Conservation (phyloP, 92 coral and sea anemone genomes). For the Heteractis magnifica region DNA sequence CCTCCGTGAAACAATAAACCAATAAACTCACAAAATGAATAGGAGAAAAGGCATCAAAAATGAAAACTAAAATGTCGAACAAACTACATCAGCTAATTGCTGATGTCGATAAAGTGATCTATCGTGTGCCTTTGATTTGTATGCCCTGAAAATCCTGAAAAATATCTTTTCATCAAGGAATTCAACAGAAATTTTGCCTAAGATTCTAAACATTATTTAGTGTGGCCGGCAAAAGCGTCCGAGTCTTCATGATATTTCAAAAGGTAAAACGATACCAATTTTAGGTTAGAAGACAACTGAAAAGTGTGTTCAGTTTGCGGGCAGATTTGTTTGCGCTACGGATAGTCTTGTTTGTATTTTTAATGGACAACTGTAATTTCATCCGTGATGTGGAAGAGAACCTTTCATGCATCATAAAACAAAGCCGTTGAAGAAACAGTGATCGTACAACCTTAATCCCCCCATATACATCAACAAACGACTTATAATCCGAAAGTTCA, state of each 20-base stretch:
- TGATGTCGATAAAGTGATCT: neutral
- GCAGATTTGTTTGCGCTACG: slow-evolving; percentile 41
- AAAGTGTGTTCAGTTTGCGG: slow-evolving; percentile 45
- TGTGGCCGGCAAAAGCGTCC: neutral
- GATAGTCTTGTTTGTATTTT: slow-evolving; percentile 47
- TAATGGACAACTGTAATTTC: slow-evolving; percentile 52
- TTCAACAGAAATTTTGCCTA: neutral
- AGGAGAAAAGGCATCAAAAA: slow-evolving; percentile 13
- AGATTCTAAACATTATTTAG: neutral
- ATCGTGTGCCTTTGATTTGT: neutral
- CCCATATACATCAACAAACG: slow-evolving; percentile 33
- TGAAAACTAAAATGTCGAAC: slow-evolving; percentile 4
- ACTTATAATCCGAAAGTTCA: slow-evolving; percentile 26
- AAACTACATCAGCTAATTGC: slow-evolving; percentile 16
- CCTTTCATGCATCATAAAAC: slow-evolving; percentile 38
- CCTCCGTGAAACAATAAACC: slow-evolving; percentile 13
- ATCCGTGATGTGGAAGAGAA: slow-evolving; percentile 36
- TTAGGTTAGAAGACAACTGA: slow-evolving; percentile 5
- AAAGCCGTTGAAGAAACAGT: slow-evolving; percentile 13
- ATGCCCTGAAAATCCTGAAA: neutral
- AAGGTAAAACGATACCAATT: slow-evolving; percentile 31
- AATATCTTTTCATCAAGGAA: neutral
- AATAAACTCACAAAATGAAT: neutral
- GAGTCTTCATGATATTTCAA: neutral
- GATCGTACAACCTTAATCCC: slow-evolving; percentile 22